These are phyloP conservation scores for Theonella swinhoei DNA, from an alignment of 37 sponge, comb jelly and placozoan species.

Conservation along the genomic window DNA sequence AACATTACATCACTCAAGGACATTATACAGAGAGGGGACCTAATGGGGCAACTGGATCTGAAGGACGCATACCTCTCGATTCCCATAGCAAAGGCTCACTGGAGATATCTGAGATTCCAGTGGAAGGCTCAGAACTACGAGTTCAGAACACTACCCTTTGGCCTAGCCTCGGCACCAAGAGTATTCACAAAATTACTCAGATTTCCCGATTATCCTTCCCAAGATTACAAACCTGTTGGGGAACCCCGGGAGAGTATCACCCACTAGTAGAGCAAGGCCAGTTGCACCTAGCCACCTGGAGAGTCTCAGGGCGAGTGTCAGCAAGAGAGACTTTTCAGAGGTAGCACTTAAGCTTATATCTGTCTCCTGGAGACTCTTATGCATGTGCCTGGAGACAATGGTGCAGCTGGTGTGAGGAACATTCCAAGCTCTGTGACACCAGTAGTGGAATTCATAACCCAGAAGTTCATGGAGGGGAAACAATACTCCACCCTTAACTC, in stretches of 20 bases:
- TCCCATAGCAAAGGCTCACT: neutral
- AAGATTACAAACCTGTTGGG: neutral
- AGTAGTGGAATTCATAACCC: constrained; percentile 8
- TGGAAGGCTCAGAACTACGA: neutral
- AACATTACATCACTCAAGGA: constrained; percentile 16
- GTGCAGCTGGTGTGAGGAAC: constrained; percentile 9
- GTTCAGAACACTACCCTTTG: constrained; percentile 51
- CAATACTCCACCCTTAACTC: constrained; percentile 13
- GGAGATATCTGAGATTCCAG: neutral
- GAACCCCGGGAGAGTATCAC: neutral
- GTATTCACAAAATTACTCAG: constrained; percentile 40
- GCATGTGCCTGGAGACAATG: neutral
- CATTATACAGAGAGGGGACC: constrained; percentile 9
- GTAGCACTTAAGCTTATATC: constrained; percentile 5
- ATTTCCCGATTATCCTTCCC: constrained; percentile 1
- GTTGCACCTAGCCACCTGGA: constrained; percentile 29
- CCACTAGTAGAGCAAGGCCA: neutral
- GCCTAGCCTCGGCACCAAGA: constrained; percentile 39
- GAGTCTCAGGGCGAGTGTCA: constrained; percentile 21
- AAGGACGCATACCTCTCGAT: constrained; percentile 43
- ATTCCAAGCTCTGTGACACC: neutral
- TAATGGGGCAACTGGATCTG: constrained; percentile 24
- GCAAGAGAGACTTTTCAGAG: neutral
- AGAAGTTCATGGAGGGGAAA: neutral
- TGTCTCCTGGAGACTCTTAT: constrained; percentile 29